Evolutionary conservation across 2,797 vertebrate species (phyloP).

Genomic region (Rhinichthys osculus): DNA sequence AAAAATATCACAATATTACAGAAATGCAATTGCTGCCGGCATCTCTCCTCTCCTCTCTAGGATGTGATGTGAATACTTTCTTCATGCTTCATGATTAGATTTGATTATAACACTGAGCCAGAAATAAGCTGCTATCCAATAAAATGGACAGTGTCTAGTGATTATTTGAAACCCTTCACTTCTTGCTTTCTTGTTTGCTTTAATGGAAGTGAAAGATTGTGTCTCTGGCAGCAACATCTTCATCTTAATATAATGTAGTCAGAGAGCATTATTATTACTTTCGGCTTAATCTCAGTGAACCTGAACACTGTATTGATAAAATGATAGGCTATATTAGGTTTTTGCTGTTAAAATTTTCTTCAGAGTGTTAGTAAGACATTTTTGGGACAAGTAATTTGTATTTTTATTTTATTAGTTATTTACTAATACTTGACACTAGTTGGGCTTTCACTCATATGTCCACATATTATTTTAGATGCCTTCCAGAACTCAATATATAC

Average conservation of each 20-base stretch:
- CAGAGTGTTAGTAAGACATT: background rate
- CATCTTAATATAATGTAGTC: background rate
- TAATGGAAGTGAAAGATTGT: background rate
- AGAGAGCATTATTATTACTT: background rate
- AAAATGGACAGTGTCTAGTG: background rate
- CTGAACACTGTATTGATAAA: background rate
- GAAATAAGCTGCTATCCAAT: background rate
- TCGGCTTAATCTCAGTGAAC: background rate
- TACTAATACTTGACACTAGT: background rate
- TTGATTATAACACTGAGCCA: constrained; percentile 7
- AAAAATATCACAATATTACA: background rate
- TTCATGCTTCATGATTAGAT: background rate
- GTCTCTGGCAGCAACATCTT: background rate
- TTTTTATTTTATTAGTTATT: background rate
- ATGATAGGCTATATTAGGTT: background rate
- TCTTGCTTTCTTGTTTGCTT: constrained; percentile 4
- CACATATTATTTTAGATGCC: background rate
- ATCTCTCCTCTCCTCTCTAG: background rate
- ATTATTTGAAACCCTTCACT: constrained; percentile 10
- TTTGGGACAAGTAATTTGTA: background rate
- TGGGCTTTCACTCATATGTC: too few relatives aligned
- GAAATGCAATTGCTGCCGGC: background rate
- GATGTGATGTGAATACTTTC: constrained; percentile 2
- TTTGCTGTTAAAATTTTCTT: background rate
- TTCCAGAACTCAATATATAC: background rate